These are phyloP conservation scores for Drosophila mulleri DNA, from an alignment of 2,888 invertebrate species.

Conservation along the genomic window DNA sequence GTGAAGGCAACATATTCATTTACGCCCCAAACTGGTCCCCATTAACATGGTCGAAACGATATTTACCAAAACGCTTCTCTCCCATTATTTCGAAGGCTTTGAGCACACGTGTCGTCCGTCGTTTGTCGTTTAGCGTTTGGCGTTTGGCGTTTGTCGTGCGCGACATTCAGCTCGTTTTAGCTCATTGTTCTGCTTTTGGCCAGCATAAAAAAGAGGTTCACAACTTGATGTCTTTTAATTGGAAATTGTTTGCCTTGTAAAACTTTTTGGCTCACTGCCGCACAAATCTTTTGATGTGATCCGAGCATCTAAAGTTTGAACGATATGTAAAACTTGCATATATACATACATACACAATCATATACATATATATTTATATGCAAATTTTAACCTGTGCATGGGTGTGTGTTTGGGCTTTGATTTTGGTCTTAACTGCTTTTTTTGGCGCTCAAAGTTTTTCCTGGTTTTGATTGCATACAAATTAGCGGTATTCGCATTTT, in stretches of 20 bases:
- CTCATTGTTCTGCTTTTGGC: slow-evolving; percentile 40
- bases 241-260: slow-evolving; percentile 45
- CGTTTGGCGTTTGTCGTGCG: not conserved
- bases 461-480: slow-evolving; percentile 73
- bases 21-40: slow-evolving; percentile 12
- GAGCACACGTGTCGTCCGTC: slow-evolving; percentile 14
- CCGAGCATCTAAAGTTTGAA: slow-evolving; percentile 23
- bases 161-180: slow-evolving; percentile 18
- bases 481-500: slow-evolving; percentile 79
- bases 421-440: slow-evolving; percentile 56
- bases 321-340: slow-evolving; percentile 27
- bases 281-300: slow-evolving; percentile 64
- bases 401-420: slow-evolving; percentile 28
- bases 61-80: slow-evolving; percentile 24
- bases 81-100: slow-evolving; percentile 24
- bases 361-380: not conserved
- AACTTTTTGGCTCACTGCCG: slow-evolving; percentile 48
- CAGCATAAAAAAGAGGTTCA: slow-evolving; percentile 38
- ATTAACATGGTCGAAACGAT: slow-evolving; percentile 27
- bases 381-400: not conserved
- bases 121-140: not conserved
- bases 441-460: slow-evolving; percentile 61
- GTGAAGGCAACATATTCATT: slow-evolving; percentile 21
- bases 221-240: slow-evolving; percentile 51
- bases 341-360: not conserved